Evolutionary conservation across 2,888 invertebrate genomes (phyloP).

Genomic region (Sturmia bella): DNA sequence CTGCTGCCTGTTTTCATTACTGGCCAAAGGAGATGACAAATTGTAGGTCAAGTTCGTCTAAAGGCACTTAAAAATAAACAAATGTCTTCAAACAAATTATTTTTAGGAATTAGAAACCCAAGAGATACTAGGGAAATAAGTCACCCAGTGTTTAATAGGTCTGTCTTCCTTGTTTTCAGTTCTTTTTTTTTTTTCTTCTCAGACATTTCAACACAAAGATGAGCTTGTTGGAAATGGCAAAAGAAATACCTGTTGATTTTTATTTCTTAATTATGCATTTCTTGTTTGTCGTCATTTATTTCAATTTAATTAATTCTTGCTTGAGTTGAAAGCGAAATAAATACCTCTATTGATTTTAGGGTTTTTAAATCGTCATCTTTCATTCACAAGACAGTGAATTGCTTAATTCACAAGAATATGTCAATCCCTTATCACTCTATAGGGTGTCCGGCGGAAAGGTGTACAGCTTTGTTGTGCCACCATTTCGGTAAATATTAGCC

Average conservation of each 20-base stretch:
- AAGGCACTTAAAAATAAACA: not conserved
- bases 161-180: not conserved
- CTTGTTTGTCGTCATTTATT: not conserved
- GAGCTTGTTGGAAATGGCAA: too few relatives aligned
- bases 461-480: too few relatives aligned
- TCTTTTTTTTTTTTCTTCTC: not conserved
- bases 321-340: not conserved
- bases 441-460: too few relatives aligned
- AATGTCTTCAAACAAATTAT: constrained; percentile 5
- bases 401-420: constrained; percentile 15
- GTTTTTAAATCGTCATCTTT: not conserved
- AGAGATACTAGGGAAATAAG: not conserved
- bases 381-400: not conserved
- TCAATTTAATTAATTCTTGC: constrained; percentile 14
- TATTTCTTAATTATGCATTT: not conserved
- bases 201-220: not conserved
- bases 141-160: not conserved
- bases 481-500: too few relatives aligned
- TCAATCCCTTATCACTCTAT: too few relatives aligned
- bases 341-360: not conserved
- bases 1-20: constrained; percentile 1
- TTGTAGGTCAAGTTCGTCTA: constrained; percentile 10
- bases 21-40: constrained; percentile 30
- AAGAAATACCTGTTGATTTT: constrained; percentile 10
- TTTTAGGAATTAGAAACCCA: too few relatives aligned